Base-by-base conservation (phyloP, 2,888 invertebrate species). In the Acanthosepion pharaonis region DNA sequence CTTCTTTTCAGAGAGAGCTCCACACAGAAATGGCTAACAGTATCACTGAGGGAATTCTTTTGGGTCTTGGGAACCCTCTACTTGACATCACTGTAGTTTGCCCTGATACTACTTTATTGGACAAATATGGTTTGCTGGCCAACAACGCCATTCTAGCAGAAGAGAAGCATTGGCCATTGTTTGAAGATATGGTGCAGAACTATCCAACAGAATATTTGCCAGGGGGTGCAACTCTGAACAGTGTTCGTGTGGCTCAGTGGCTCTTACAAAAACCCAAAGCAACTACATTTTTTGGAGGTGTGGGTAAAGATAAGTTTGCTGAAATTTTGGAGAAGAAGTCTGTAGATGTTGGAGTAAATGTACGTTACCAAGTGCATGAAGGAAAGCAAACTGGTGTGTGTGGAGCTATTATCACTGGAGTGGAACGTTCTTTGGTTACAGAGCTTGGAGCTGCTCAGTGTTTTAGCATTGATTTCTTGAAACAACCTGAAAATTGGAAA, bases 191-290 rank as follows among this genome's bases (percentile, higher is more conserved):
- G 98, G 95, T 99, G 0, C 95, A 96, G 20, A 96, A 96, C 5
- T 96, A 95, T 95, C 94, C 95, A 28, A 96, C 96, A 0, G 98
- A 99, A 95, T 99, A 98, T 97, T 98, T 99, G 95, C 99, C 99
- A 5, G 99, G 99, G n/a, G 99, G 99, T 94, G 99, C 99, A 78
- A 99, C 99, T 3, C 99, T 99, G 98, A 99, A 99, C 97, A 98
- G 99, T 55, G 98, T 99, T 96, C 98, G 99, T 95, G 99, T 99
- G 0, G 98, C 98, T 55, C 98, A 99, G 98, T 99, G 99, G 99
- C 98, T 99, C 94, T 97, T 99, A 94, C 98, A 98, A 95, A 98
- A 98, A 95, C 99, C 99, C 0, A 98, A 98, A 95, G 98, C 98
- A 0, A 98, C 98, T 92, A 98, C 98, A 0, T 99, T 99, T 97